Base-by-base conservation (phyloP, 2,113 vertebrate species). In the Rhinopomastus cyanomelas region DNA sequence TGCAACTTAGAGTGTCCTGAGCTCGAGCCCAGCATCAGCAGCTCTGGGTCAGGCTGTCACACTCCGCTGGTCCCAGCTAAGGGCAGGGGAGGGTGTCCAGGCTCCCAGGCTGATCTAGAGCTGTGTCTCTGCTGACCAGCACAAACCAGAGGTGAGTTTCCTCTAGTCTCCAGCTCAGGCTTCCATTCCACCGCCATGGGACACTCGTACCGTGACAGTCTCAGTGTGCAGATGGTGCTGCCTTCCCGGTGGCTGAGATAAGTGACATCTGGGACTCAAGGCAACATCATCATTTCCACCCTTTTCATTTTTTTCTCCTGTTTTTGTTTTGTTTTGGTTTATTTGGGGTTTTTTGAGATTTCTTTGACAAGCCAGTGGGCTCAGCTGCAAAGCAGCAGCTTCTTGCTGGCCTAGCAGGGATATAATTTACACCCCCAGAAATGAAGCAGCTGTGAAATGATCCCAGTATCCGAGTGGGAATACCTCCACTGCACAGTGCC, bases 181-280 rank as follows among this genome's bases (percentile, higher is more conserved):
- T 32, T 34, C 19, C 7, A 0, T 59, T 59, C 27, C 8, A 0
- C 36, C 46, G 56, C 62, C 44, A 5, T 3, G 51, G 16, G 32
- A 21, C 2, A 0, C 30, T 42, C 26, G 5, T 3, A 4, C 23
- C 16, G 25, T 0, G 4, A 30, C 2, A 22, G 1, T 26, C 17
- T 1, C 30, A 29, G 18, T 18, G 64, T 25, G 71, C 76, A 14
- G 73, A 12, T 1, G 0, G 22, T 9, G 57, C 79, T 36, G 74
- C 6, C 30, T 81, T 46, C 74, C 48, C 57, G 5, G 59, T 2
- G 73, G 56, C 21, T 2, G 26, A 17, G 49, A 36, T 29, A 39
- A 68, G 55, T 60, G 87, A 81, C 4, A 0, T 1, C 9, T 72
- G 80, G 74, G 57, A 66, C 57, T 32, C 0, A 2, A 67, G 49